These are phyloP conservation scores for Metellina segmentata DNA, from an alignment of 2,888 invertebrate species.

Conservation along the genomic window DNA sequence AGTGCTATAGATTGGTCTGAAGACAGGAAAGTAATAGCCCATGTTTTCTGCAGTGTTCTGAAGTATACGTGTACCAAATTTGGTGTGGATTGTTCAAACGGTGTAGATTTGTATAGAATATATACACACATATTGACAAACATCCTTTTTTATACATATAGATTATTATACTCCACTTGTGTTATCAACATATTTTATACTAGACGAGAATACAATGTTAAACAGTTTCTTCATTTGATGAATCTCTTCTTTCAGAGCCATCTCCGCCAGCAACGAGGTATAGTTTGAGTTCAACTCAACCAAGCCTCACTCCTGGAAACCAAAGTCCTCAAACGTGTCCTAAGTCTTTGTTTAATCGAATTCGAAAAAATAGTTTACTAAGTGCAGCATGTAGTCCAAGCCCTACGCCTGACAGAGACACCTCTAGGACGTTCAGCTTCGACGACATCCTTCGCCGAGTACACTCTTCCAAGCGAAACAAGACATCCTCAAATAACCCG, in stretches of 20 bases:
- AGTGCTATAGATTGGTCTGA: too few species aligned
- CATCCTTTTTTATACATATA: too few species aligned
- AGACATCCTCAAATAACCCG: constrained; percentile 17
- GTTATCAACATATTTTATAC: too few species aligned
- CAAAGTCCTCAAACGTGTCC: constrained; percentile 79
- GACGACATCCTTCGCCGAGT: constrained; percentile 77
- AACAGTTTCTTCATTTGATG: too few species aligned
- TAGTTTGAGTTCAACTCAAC: constrained; percentile 80
- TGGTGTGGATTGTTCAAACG: too few species aligned
- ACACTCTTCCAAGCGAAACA: constrained; percentile 60
- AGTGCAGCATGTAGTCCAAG: constrained; percentile 81
- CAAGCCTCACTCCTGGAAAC: constrained; percentile 80
- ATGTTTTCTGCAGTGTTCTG: too few species aligned
- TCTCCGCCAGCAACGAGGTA: constrained; percentile 77
- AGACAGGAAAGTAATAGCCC: too few species aligned
- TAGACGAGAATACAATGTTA: too few species aligned
- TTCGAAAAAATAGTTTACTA: constrained; percentile 92
- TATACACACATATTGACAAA: too few species aligned
- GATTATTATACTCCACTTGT: too few species aligned
- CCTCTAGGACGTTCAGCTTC: constrained; percentile 87
- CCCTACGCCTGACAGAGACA: constrained; percentile 81
- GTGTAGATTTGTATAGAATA: too few species aligned
- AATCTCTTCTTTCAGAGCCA: constrained; percentile 61
- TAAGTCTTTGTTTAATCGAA: constrained; percentile 89
- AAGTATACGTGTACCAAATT: too few species aligned